phyloP scores from a whole-genome alignment of 2,113 vertebrate species.

The Phrynocephalus versicolor region DNA sequence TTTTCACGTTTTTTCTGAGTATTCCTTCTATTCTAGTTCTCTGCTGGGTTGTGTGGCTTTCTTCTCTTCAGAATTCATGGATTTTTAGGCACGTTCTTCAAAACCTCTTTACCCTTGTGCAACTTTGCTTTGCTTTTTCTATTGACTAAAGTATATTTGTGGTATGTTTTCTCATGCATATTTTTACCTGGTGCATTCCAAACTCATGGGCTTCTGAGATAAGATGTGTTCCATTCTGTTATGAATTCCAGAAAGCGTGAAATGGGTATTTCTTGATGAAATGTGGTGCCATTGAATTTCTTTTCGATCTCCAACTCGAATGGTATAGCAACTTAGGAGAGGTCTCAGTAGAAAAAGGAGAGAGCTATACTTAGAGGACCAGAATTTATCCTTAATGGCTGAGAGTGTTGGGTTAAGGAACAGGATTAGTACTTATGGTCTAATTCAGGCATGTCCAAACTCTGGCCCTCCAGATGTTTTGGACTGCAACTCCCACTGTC shows the following conservation, averaged over 20 bases:
- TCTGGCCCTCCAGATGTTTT: no score
- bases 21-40: no score
- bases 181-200: neutral
- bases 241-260: no score
- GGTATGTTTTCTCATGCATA: neutral
- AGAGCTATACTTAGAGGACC: neutral
- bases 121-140: neutral
- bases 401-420: neutral
- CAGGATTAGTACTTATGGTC: neutral
- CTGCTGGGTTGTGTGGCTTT: no score
- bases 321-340: neutral
- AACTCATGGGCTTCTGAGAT: neutral
- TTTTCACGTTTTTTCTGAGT: no score
- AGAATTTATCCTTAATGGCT: neutral
- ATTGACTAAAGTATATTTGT: neutral
- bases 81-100: neutral
- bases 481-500: no score
- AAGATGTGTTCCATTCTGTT: neutral
- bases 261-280: neutral
- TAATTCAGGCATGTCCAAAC: no score
- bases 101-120: neutral
- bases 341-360: neutral
- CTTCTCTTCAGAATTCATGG: neutral
- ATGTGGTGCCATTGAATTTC: neutral
- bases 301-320: neutral